Conservation (phyloP, 2,888 invertebrate species). For the Rhingia rostrata region DNA sequence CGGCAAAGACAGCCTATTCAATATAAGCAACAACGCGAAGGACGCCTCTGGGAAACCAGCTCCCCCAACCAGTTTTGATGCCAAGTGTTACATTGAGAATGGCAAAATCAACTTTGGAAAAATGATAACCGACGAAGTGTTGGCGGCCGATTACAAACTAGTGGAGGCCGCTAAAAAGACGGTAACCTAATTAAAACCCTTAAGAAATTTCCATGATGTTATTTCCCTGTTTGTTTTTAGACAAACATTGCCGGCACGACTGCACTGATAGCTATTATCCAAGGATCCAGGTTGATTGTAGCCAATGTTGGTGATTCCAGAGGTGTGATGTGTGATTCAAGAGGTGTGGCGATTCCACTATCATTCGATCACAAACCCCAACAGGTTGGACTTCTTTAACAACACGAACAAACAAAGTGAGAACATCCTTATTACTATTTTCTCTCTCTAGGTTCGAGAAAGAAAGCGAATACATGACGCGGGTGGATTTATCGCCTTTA, state of each 20-base stretch:
- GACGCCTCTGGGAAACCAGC: conserved; percentile 71
- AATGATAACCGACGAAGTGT: conserved; percentile 92
- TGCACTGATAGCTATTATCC: conserved; percentile 93
- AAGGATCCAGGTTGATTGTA: conserved; percentile 91
- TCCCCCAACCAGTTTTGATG: conserved; percentile 80
- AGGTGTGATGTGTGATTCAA: conserved; percentile 96
- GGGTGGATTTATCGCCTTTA: conserved; percentile 96
- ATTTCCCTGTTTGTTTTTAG: conserved; percentile 75
- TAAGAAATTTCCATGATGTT: background rate
- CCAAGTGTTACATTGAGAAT: conserved; percentile 88
- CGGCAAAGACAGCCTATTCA: conserved; percentile 79
- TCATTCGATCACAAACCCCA: conserved; percentile 99
- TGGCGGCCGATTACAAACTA: conserved; percentile 91
- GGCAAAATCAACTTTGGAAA: conserved; percentile 91
- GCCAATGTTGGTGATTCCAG: conserved; percentile 98
- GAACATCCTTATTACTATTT: background rate
- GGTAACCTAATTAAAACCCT: conserved; percentile 75
- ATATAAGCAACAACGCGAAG: conserved; percentile 77
- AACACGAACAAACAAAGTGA: background rate
- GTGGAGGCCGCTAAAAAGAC: conserved; percentile 92
- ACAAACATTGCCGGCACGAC: conserved; percentile 94
- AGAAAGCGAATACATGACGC: conserved; percentile 96
- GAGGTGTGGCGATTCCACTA: conserved; percentile 94
- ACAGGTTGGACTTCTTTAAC: conserved; percentile 86
- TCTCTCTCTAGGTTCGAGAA: conserved; percentile 88